Percentiles rank a stretch among this genome's conserved stretches.
Conservation (phyloP, 1,140 invertebrate species). For the Caenorhabditis remanei region DNA sequence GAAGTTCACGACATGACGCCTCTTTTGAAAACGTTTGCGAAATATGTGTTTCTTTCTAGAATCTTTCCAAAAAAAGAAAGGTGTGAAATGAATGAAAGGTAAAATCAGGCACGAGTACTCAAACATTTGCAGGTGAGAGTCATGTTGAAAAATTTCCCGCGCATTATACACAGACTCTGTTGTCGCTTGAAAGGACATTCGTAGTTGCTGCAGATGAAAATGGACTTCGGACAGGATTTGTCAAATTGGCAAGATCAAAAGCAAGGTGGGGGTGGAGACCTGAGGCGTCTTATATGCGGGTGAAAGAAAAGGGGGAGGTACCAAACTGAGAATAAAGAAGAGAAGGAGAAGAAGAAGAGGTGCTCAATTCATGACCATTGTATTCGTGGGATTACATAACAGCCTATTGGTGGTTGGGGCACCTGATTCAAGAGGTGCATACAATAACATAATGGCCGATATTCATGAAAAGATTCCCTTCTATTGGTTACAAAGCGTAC, state of each 20-base stretch:
- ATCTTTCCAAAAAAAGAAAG: background rate
- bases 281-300: conserved; percentile 19
- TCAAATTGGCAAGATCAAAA: conserved; percentile 20
- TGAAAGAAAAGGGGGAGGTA: background rate
- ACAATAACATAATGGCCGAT: conserved; percentile 54
- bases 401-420: conserved; percentile 12
- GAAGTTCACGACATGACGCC: conserved; percentile 44
- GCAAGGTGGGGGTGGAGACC: conserved; percentile 2
- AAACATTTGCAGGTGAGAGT: conserved; percentile 4
- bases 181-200: background rate
- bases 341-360: background rate
- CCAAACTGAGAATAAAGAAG: conserved; percentile 3
- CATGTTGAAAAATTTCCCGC: conserved; percentile 10
- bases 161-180: conserved; percentile 32
- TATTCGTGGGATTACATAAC: conserved; percentile 49
- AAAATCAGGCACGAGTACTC: background rate
- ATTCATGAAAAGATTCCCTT: conserved; percentile 22
- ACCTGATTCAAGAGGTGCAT: conserved; percentile 46
- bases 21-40: background rate
- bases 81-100: background rate
- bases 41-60: background rate
- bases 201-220: conserved; percentile 43
- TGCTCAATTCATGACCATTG: conserved; percentile 50
- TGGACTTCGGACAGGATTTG: conserved; percentile 47
- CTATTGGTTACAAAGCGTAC: conserved; percentile 24